phyloP scores from a whole-genome alignment of 2,113 vertebrate species.

The Podocnemis expansa region DNA sequence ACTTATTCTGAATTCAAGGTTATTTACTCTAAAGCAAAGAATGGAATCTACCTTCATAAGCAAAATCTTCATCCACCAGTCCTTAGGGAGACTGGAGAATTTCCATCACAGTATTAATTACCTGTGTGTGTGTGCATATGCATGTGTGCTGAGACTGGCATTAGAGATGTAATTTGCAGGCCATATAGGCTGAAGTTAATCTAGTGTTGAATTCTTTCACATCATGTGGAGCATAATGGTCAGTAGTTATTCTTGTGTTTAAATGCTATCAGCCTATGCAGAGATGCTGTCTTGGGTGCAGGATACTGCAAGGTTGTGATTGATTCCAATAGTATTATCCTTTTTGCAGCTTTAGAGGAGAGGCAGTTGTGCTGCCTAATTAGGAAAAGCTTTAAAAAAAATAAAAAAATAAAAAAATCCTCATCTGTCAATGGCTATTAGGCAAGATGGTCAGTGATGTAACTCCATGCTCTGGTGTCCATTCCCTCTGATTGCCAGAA shows the following conservation, averaged over 20 bases:
- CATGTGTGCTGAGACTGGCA: neutral
- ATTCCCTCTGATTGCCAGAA: neutral
- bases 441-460: neutral
- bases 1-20: neutral
- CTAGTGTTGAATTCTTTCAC: neutral
- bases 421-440: neutral
- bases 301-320: neutral
- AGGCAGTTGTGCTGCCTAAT: slow-evolving; percentile 15
- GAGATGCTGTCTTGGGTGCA: too few relatives aligned
- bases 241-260: neutral
- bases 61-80: neutral
- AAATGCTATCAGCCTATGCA: too few relatives aligned
- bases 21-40: neutral
- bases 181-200: neutral
- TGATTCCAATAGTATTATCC: neutral
- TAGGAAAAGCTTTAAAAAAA: slow-evolving; percentile 20
- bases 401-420: slow-evolving; percentile 4
- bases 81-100: neutral
- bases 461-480: neutral
- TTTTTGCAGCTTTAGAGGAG: slow-evolving; percentile 9
- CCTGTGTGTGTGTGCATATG: too few relatives aligned
- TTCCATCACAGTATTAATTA: neutral
- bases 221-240: neutral
- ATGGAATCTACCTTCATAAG: neutral
- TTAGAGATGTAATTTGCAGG: neutral